Evolutionary conservation across 2,888 invertebrate genomes (phyloP).

Genomic region (Agapostemon virescens): DNA sequence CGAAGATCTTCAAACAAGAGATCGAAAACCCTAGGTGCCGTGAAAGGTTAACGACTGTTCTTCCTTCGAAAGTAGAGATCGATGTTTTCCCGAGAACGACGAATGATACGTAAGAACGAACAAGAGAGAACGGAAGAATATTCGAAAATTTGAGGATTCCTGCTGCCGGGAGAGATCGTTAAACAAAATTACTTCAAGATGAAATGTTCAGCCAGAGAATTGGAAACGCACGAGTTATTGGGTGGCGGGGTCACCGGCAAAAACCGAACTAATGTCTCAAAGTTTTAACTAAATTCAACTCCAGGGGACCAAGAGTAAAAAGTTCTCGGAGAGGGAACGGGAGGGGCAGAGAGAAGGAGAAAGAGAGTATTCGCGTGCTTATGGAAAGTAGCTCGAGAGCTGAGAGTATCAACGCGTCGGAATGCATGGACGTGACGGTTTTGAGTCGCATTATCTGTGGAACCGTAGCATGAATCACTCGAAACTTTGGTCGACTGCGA

Average conservation of each 20-base stretch:
- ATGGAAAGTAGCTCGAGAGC: constrained; percentile 45
- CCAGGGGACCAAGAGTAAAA: constrained; percentile 51
- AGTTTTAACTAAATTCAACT: constrained; percentile 64
- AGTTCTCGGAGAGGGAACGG: constrained; percentile 32
- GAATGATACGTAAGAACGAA: constrained; percentile 8
- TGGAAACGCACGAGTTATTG: constrained; percentile 55
- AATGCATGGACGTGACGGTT: constrained; percentile 42
- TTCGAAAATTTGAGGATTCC: constrained; percentile 22
- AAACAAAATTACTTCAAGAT: constrained; percentile 57
- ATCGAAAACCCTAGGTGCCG: neutral
- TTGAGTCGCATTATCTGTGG: constrained; percentile 37
- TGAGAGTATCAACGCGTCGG: constrained; percentile 37
- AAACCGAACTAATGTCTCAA: constrained; percentile 42
- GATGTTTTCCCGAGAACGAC: neutral
- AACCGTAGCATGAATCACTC: constrained; percentile 32
- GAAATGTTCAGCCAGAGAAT: constrained; percentile 46
- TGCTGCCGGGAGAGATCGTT: constrained; percentile 43
- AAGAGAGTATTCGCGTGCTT: constrained; percentile 45
- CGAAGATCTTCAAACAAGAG: neutral
- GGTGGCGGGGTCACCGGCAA: constrained; percentile 40
- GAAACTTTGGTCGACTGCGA: neutral
- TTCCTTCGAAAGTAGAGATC: neutral
- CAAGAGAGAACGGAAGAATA: neutral
- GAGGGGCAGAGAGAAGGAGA: neutral
- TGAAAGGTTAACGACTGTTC: constrained; percentile 5